Conservation (phyloP, 1,140 invertebrate genomes). For the Chironomus tepperi region DNA sequence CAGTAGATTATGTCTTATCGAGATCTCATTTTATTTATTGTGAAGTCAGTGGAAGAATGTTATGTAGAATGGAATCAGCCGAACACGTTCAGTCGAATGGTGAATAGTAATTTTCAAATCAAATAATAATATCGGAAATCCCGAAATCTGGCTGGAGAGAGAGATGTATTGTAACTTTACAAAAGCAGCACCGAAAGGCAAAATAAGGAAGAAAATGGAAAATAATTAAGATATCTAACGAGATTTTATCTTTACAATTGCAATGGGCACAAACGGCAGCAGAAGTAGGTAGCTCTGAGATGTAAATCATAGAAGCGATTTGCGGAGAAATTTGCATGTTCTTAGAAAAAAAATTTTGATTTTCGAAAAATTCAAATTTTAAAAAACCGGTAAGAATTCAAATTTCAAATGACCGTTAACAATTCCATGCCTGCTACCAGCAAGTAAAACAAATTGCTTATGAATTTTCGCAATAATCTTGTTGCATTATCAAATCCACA, state of each 20-base stretch:
- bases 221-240: constrained; percentile 23
- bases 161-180: too few relatives aligned
- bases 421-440: too few relatives aligned
- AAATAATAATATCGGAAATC: not conserved
- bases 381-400: too few relatives aligned
- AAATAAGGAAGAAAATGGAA: not conserved
- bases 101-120: constrained; percentile 23
- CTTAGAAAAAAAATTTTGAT: too few relatives aligned
- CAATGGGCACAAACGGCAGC: not conserved
- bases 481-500: not conserved
- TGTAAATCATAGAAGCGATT: too few relatives aligned
- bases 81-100: not conserved
- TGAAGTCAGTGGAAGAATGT: not conserved
- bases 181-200: too few relatives aligned
- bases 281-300: not conserved
- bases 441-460: too few relatives aligned
- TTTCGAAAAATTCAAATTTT: too few relatives aligned
- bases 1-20: constrained; percentile 18
- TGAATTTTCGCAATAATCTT: too few relatives aligned
- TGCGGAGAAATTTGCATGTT: too few relatives aligned
- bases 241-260: constrained; percentile 15
- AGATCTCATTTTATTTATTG: constrained; percentile 5
- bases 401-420: too few relatives aligned
- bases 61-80: not conserved
- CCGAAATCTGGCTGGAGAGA: not conserved